Evolutionary conservation across 2,797 vertebrate species (phyloP), one percentile per base, ranked within the genome.

Genomic region (Valencia hispanica): DNA sequence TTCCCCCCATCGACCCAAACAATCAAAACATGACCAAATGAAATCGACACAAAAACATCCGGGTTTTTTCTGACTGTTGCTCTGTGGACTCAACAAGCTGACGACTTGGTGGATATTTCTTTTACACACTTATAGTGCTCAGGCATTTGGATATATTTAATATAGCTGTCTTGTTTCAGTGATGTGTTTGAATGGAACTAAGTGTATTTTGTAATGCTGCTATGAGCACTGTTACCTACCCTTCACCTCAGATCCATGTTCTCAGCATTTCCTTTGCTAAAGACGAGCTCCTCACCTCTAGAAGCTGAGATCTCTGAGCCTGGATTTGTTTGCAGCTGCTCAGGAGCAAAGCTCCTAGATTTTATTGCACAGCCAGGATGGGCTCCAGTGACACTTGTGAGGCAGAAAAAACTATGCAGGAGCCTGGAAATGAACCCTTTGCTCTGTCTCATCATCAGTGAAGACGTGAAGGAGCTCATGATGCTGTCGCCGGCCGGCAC

Each of bases 71-170:
- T 39, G 36, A 63, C 59, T 22, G 15, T 59, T 61, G 30, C 15
- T 61, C 18, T 61, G 17, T 36, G 18, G 32, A 41, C 10, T 39
- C 34, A n/a, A 25, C 63, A 14, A n/a, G 36, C 63, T 66, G 22
- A 39, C 20, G 1, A 66, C 36, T 41, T 22, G 25, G 39, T 22
- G 63, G 20, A 36, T 36, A 17, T 32, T 63, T 63, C 7, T 32
- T 3, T 59, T 59, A 59, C 32, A 18, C 57, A 59, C 14, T 18
- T 32, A 7, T 18, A 59, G 30, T 32, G 30, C 25, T 12, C 15
- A 59, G 57, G 32, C 59, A 63, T 63, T 63, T 63, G 20, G 59
- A 63, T 63, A 20, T 63, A 63, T 36, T 63, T 22, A 36, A 22
- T 36, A 36, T 63, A 63, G 32, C 59, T 22, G 59, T 63, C 59